Base-by-base conservation (phyloP, 2,797 vertebrate genomes). In the Arnoldichthys spilopterus region DNA sequence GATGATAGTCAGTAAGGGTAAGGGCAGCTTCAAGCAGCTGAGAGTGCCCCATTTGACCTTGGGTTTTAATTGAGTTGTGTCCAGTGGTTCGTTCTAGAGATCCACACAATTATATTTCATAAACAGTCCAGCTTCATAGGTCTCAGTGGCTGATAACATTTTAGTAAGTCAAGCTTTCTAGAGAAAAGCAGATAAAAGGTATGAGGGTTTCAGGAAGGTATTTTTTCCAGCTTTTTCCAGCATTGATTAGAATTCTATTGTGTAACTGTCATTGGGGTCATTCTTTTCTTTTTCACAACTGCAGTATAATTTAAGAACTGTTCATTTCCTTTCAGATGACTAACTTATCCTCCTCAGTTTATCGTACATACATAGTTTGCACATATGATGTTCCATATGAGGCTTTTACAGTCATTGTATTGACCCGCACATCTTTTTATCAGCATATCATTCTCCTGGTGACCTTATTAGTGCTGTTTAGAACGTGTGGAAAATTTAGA, bases 1-100 rank as follows among this genome's bases (percentile, higher is more conserved):
- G 62, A 66, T 66, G 62, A 70, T n/a, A 34, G 68, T n/a, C 47
- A 34, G 47, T 69, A 51, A 32, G 51, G 45, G 68, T 15, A 37
- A 37, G 18, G 20, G 68, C 28, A 54, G 20, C 28, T 30, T 68
- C 43, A 49, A 49, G 28, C 11, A 53, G 18, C 47, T 5, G 20
- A 12, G 40, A 34, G 43, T 32, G 49, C 49, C 24, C 64, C 34
- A 28, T 70, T 34, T 70, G 47, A 70, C 68, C 37, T 20, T 54
- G 49, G 30, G 47, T 13, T 22, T 54, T 70, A 53, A 53, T n/a
- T 70, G 68, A 32, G 49, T 22, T n/a, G 18, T 34, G 20, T 70
- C 22, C 18, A 70, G 68, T 28, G 49, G 9, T n/a, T 54, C 28
- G 49, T 18, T 70, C 68, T 34, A 15, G 53, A 53, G 47, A 53